Conservation (phyloP, 2,113 vertebrate species). For the Spea multiplicata region DNA sequence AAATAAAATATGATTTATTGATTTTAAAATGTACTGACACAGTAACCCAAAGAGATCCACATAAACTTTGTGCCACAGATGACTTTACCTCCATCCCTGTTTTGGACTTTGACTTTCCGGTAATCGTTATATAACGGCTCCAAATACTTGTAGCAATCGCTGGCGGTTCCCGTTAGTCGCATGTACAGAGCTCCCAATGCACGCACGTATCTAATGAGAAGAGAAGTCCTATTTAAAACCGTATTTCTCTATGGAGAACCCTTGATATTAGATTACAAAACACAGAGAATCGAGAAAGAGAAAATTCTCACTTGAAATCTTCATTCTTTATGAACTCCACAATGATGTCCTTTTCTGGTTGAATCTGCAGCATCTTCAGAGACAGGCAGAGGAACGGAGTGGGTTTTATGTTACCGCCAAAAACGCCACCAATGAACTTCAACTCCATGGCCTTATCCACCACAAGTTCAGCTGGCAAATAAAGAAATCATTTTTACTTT, state of each 20-base stretch:
- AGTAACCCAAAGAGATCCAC: not conserved
- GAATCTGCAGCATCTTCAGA: constrained; percentile 97
- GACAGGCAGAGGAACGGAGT: constrained; percentile 94
- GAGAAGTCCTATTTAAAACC: not conserved
- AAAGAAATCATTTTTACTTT: not conserved
- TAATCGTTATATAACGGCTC: constrained; percentile 97
- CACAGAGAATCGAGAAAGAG: too few relatives aligned
- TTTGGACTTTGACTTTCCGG: constrained; percentile 93
- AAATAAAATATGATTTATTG: not conserved
- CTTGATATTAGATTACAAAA: not conserved
- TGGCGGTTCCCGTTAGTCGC: constrained; percentile 91
- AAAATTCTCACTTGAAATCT: constrained; percentile 87
- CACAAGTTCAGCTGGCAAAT: constrained; percentile 85
- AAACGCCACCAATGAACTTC: constrained; percentile 89
- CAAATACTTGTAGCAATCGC: constrained; percentile 97
- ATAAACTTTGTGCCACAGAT: not conserved
- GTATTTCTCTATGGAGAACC: too few relatives aligned
- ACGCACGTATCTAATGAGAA: constrained; percentile 81
- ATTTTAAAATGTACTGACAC: not conserved
- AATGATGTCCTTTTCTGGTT: constrained; percentile 97
- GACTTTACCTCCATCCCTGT: constrained; percentile 85
- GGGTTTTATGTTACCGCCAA: constrained; percentile 94
- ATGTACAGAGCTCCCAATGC: constrained; percentile 93
- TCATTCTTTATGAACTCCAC: constrained; percentile 98
- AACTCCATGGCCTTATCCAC: constrained; percentile 98